Base-by-base conservation (phyloP, 2,797 vertebrate species). In the Molossus alvarezi region DNA sequence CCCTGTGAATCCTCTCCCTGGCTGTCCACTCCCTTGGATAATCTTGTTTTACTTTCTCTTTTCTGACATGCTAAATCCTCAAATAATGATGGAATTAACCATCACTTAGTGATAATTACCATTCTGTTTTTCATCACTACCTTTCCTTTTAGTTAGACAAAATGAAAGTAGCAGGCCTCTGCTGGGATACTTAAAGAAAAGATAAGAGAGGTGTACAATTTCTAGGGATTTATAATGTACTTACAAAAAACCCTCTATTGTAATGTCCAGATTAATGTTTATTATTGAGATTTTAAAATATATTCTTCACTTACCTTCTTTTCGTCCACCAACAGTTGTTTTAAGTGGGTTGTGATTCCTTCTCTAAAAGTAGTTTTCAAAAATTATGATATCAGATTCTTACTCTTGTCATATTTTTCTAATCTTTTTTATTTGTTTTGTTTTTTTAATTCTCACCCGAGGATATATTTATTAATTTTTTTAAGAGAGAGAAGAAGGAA, bases 41-140 rank as follows among this genome's bases (percentile, higher is more conserved):
- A 71, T 48, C 33, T 72, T 73, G 4, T 65, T 67, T 88, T 79
- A 57, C 23, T 71, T 92, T 92, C 18, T 79, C 8, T 90, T 90
- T 80, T 65, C 33, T 55, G 37, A 79, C 14, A 17, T 88, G 23
- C 17, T 55, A 83, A 64, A 71, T 84, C 27, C 17, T 84, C 41
- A 55, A 77, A 55, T 69, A 84, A 48, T 88, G 3, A 45, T 88
- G 9, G 6, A 76, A 62, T 55, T 57, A 91, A 53, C 58, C 76
- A 64, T 77, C n/a, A 55, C 18, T 92, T 88, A 58, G 57, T 85
- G 29, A 57, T 65, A 65, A 41, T 73, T 55, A 73, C 37, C 8
- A 51, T 89, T 90, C 17, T 73, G 9, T 75, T 53, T 82, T 12
- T 14, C 12, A 83, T 33, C 3, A 0, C 18, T 73, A 67, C 5